Evolutionary conservation across 2,113 vertebrate genomes (phyloP).

Genomic region (Platysternon megacephalum): DNA sequence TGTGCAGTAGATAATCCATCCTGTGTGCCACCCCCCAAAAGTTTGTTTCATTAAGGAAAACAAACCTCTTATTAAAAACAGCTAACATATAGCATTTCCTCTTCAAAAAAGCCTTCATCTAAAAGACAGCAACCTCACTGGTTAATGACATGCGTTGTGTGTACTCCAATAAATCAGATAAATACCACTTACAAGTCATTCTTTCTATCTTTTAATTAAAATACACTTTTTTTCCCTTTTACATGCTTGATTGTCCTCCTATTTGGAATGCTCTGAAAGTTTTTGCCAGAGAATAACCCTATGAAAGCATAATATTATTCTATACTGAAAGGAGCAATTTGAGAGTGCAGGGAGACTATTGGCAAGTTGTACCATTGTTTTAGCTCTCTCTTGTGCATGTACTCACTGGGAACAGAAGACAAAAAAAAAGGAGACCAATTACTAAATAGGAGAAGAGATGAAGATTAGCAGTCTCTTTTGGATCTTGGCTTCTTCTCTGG

Average conservation of each 20-base stretch:
- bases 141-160: conserved; percentile 23
- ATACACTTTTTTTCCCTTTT: background rate
- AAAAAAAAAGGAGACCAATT: background rate
- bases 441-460: background rate
- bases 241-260: background rate
- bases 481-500: background rate
- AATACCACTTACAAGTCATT: conserved; percentile 4
- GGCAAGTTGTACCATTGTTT: background rate
- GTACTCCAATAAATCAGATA: conserved; percentile 24
- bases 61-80: conserved; percentile 25
- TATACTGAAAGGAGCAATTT: background rate
- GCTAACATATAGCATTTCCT: conserved; percentile 16
- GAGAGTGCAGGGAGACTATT: rapidly evolving
- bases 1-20: conserved; percentile 51
- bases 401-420: background rate
- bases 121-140: conserved; percentile 40
- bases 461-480: background rate
- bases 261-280: conserved; percentile 11
- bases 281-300: background rate
- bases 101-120: conserved; percentile 44
- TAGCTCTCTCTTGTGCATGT: background rate
- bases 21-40: conserved; percentile 2
- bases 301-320: conserved; percentile 17
- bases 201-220: conserved; percentile 45
- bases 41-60: conserved; percentile 67